A percentile compares a stretch with the other conserved stretches of the same genome.
Evolutionary conservation across 2,888 invertebrate species (phyloP).

Genomic region (Tenodera sinensis): DNA sequence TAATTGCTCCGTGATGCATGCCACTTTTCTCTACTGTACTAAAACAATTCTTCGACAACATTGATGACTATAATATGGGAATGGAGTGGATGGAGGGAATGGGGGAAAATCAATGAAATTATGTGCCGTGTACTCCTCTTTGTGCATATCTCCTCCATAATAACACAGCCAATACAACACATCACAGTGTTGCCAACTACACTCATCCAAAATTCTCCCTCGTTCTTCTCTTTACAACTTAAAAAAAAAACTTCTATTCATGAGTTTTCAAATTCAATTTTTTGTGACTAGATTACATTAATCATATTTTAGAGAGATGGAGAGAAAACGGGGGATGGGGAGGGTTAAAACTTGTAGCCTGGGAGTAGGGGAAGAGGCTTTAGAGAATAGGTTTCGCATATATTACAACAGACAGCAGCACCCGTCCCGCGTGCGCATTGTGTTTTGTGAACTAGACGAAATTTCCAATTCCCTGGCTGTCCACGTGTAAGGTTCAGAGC

Average conservation of each 20-base stretch:
- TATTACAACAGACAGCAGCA: neutral
- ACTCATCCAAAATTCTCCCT: neutral
- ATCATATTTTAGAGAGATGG: conserved; percentile 3
- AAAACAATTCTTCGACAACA: neutral
- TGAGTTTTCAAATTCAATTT: conserved; percentile 1
- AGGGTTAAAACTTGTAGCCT: neutral
- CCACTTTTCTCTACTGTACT: neutral
- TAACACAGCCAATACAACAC: neutral
- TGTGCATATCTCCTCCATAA: neutral
- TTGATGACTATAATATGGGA: neutral
- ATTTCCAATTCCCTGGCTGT: neutral
- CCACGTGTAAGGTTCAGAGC: neutral
- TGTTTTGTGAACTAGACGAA: neutral
- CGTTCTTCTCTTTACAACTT: neutral
- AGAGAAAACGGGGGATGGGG: neutral
- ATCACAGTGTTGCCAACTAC: neutral
- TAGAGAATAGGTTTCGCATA: neutral
- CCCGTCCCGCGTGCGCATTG: neutral
- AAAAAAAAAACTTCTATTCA: neutral
- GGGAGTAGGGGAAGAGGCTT: neutral
- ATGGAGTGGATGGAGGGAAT: neutral
- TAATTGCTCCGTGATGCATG: neutral
- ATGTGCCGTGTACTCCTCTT: neutral
- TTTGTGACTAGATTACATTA: conserved; percentile 7
- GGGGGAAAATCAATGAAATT: neutral